Base-by-base conservation (phyloP, 92 coral and sea anemone genomes). In the Chrysogorgia sp. region DNA sequence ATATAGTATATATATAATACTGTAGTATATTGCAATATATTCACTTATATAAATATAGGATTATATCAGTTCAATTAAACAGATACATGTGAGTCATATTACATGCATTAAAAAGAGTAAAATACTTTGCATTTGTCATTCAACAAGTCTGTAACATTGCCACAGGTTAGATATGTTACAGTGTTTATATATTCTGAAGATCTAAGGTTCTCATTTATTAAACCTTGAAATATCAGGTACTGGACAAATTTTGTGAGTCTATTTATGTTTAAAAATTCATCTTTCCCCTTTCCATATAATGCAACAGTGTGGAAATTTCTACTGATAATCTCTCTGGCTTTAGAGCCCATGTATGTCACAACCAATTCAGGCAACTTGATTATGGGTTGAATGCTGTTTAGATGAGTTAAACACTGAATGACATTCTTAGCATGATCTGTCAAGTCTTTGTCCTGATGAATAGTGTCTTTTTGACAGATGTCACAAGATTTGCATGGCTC, bases 241-340 rank as follows among this genome's bases (percentile, higher is more conserved):
- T 77, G 82, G n/a, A 77, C 45, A 49, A 60, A 77, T 61, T 40
- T 40, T 34, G 82, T 77, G 17, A 25, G 23, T 23, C 30, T 43
- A 34, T 8, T 37, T 0, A 60, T 45, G 61, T 77, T 77, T 43
- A 23, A 12, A 40, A 77, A 77, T 5, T 49, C 40, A 6, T 23
- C 45, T 62, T 62, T 77, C 15, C 82, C 82, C 60, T 77, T 77
- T 2, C 82, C 82, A 77, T 77, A 77, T 59, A 37, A 60, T 77
- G 82, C 12, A 28, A 77, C 74, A 26, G 60, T 40, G 45, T 77
- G 61, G 19, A 77, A 77, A 1, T 33, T 63, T 45, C 60, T 67
- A 1, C 13, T 77, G 9, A 28, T 19, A 20, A 77, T 45, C 7
- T 35, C 9, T 37, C 59, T 77, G 53, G 74, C 82, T 68, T 77